Evolutionary conservation across 2,113 vertebrate genomes (phyloP).

Genomic region (Microcebus ravelobensis): DNA sequence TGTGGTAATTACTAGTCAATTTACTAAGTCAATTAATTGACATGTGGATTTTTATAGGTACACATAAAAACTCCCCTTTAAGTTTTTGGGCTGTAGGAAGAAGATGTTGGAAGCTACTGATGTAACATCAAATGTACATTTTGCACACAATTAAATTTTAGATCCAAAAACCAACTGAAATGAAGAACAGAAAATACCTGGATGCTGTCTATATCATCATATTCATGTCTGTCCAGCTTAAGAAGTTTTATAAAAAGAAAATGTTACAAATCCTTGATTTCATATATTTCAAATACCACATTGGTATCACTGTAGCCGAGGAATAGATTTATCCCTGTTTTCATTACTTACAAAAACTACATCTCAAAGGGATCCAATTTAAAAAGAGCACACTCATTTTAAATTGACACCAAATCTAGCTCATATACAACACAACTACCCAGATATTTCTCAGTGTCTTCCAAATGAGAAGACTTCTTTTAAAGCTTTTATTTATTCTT

Average conservation of each 20-base stretch:
- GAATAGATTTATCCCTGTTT: background rate
- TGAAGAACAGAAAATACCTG: background rate
- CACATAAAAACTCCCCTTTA: background rate
- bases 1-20: background rate
- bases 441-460: background rate
- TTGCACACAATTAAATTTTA: background rate
- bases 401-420: background rate
- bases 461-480: background rate
- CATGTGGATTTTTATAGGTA: background rate
- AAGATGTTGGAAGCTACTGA: background rate
- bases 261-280: background rate
- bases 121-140: background rate
- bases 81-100: background rate
- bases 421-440: background rate
- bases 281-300: background rate
- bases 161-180: constrained; percentile 3
- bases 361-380: background rate
- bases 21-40: background rate
- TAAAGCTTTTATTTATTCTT: background rate
- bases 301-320: background rate
- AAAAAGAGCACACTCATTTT: background rate
- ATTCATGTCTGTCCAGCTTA: background rate
- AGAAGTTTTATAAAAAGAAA: background rate
- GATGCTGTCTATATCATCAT: background rate
- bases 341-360: background rate